Base-by-base conservation (phyloP, 2,888 invertebrate species). In the Ormia ochracea region DNA sequence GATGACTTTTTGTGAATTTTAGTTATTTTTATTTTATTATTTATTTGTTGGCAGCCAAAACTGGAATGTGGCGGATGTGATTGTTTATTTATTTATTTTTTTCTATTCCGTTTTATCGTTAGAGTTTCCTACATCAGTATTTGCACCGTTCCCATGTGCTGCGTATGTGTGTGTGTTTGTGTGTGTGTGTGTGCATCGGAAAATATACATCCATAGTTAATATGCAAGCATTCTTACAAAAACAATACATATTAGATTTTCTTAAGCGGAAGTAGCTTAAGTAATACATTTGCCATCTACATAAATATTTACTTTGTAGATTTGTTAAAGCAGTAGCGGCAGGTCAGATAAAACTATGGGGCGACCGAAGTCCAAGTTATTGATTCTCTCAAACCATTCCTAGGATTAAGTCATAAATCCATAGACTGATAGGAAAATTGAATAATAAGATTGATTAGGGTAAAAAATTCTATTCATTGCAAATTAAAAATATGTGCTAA, bases 71-170 rank as follows among this genome's bases (percentile, higher is more conserved):
- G 81, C 82, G 82, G 82, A 83, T 82, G 77, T 80, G 68, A 74
- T 82, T 83, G 81, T 81, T 83, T 83, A 82, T 82, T 82, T 77
- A 76, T 75, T 68, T 78, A 14, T 17, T 56, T 10, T 58, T 72
- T 33, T 61, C 36, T 72, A 70, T 52, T 76, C 66, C 73, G 73
- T 68, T 75, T 69, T 73, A 68, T 75, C 66, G 69, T 33, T 68
- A 72, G 50, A 76, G 56, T 72, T 77, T 77, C 69, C 81, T 73
- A 69, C 61, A 66, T 72, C 68, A 78, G 33, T 63, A 31, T 48
- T 6, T 21, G 45, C 45, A 48, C 10, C 33, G 7, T n/a, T 48
- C n/a, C 33, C 21, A 36, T n/a, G 23, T 38, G 6, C 31, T 61
- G 36, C 68, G 17, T 23, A 33, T 56, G 36, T 2, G 17, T 12